phyloP scores from a whole-genome alignment of 2,888 invertebrate genomes.

The Chalcis sispes region DNA sequence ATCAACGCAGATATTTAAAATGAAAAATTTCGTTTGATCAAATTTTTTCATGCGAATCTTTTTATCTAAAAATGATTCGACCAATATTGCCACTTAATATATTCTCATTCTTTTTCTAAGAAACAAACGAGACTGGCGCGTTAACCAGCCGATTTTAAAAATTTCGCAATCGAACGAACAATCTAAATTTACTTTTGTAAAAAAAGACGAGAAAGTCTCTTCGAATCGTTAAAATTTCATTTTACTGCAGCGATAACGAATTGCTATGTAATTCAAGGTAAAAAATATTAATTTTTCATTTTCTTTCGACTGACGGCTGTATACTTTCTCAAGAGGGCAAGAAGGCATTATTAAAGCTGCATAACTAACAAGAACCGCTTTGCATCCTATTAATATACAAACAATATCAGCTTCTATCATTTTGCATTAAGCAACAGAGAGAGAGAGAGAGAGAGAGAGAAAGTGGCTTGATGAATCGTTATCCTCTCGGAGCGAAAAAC shows the following conservation, averaged over 20 bases:
- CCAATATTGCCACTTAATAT: constrained; percentile 19
- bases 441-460: no score
- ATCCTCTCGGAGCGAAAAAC: neutral
- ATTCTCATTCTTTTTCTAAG: constrained; percentile 36
- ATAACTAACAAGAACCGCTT: neutral
- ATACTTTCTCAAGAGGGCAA: no score
- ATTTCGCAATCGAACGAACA: constrained; percentile 24
- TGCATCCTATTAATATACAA: neutral
- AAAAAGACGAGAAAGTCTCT: constrained; percentile 21
- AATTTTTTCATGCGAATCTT: constrained; percentile 1
- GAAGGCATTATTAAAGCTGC: neutral
- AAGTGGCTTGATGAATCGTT: constrained; percentile 29
- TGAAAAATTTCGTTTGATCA: neutral
- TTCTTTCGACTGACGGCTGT: neutral
- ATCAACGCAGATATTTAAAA: neutral
- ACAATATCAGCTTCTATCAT: neutral
- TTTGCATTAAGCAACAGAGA: no score
- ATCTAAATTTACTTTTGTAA: constrained; percentile 15
- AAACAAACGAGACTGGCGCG: constrained; percentile 20
- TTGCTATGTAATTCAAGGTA: no score
- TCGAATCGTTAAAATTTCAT: constrained; percentile 9
- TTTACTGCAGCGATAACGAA: neutral
- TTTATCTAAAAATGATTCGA: constrained; percentile 7
- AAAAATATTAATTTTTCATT: neutral
- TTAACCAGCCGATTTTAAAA: constrained; percentile 42